A percentile compares a stretch with the other conserved stretches of the same genome.
phyloP scores from a whole-genome alignment of 2,888 invertebrate species.

The Mythimna ferrago region DNA sequence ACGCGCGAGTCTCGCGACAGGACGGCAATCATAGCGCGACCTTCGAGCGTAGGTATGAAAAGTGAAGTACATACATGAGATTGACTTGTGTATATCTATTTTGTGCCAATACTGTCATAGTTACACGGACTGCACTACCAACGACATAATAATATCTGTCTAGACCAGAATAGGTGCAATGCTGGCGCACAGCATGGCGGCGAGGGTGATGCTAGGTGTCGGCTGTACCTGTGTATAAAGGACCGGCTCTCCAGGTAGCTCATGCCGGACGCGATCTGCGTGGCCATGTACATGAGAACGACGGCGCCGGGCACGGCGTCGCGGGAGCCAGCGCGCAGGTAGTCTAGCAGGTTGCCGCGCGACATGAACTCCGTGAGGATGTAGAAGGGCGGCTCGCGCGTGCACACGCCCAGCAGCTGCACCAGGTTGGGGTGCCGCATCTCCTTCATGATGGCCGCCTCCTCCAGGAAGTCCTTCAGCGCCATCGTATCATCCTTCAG shows the following conservation, averaged over 20 bases:
- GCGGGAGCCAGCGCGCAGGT: conserved; percentile 96
- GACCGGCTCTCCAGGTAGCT: conserved; percentile 98
- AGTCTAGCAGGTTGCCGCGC: conserved; percentile 99
- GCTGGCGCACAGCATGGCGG: not conserved
- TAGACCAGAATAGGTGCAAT: too few relatives aligned
- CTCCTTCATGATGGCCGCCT: conserved; percentile 99
- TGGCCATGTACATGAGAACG: conserved; percentile 99
- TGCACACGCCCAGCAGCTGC: conserved; percentile 99
- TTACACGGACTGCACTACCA: too few relatives aligned
- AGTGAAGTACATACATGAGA: too few relatives aligned
- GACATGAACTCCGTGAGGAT: conserved; percentile 99
- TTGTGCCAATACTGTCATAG: too few relatives aligned
- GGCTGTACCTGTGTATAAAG: conserved; percentile 96
- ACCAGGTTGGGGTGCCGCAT: conserved; percentile 99
- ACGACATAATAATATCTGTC: too few relatives aligned
- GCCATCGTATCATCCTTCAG: conserved; percentile 99
- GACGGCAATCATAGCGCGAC: too few relatives aligned
- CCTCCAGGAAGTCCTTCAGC: conserved; percentile 99
- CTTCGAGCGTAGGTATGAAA: too few relatives aligned
- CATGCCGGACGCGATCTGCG: conserved; percentile 99
- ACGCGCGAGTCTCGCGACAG: too few relatives aligned
- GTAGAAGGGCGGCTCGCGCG: conserved; percentile 99
- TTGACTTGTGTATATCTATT: too few relatives aligned
- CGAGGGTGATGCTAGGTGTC: not conserved
- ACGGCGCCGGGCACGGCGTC: conserved; percentile 97